Conservation (phyloP, 2,113 vertebrate genomes). For the Tachycineta bicolor region DNA sequence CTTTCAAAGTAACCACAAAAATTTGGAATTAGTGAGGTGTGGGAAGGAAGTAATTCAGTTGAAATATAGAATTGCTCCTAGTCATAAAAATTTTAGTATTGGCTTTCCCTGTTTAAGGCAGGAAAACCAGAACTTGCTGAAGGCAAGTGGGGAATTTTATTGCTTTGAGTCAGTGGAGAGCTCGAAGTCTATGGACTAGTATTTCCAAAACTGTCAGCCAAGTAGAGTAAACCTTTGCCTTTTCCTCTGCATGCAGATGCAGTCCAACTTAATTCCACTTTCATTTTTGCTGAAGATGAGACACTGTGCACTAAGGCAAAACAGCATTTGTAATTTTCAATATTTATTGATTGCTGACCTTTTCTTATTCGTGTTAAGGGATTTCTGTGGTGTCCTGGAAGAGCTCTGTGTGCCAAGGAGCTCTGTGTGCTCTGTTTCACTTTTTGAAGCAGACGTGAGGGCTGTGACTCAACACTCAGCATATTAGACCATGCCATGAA, state of each 20-base stretch:
- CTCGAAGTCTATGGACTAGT: neutral
- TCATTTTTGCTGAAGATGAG: neutral
- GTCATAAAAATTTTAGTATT: neutral
- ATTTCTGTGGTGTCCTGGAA: neutral
- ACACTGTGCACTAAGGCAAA: neutral
- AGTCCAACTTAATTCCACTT: neutral
- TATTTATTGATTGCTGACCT: neutral
- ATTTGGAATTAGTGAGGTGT: neutral
- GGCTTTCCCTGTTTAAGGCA: neutral
- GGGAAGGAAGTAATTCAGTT: slow-evolving; percentile 2
- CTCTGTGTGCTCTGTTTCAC: neutral
- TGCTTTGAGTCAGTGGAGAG: neutral
- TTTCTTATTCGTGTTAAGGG: neutral
- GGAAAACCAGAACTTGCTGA: neutral
- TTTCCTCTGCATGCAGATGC: neutral
- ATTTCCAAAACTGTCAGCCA: neutral
- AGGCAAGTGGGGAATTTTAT: neutral
- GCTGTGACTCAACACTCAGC: neutral
- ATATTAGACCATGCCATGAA: fast-evolving
- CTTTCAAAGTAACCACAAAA: neutral
- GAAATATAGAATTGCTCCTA: neutral
- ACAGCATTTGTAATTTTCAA: neutral
- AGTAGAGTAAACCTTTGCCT: neutral
- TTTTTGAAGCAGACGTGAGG: neutral
- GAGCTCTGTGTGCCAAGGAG: neutral